Base-by-base conservation (phyloP, 2,888 invertebrate species). In the Anticlea derivata region DNA sequence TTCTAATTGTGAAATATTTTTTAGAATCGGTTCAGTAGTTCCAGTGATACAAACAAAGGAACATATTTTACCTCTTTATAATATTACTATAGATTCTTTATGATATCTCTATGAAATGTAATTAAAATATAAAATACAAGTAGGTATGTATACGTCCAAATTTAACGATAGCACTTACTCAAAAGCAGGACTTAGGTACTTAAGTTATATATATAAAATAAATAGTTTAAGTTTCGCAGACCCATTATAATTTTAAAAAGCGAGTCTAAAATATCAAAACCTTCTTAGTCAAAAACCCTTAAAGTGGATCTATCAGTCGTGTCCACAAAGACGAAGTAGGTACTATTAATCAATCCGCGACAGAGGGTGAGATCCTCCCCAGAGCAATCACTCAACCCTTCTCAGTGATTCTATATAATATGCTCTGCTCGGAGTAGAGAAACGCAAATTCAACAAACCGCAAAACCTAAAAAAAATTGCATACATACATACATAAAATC, bases 261-360 rank as follows among this genome's bases (percentile, higher is more conserved):
- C 29, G 20, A 5, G 27, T 6, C 17, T 31, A 46, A 38, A 30
- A 38, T 30, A 23, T 23, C 23, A 38, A 39, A 38, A 33, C 24
- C 24, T 26, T 39, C 20, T 33, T 7, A 26, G 26, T 31, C 8
- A 20, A 12, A 23, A 13, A 34, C 24, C 20, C 23, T 29, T 24
- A 24, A 22, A 27, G 26, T 22, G 11, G 24, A 31, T 26, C 31
- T 24, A 46, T 46, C 38, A 38, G 38, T 38, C 38, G 10, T 8
- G 12, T 24, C 34, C 4, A 23, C 20, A 40, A 44, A 34, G 34
- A 26, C 27, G 27, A n/a, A n/a, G n/a, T 12, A 46, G 29, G 6
- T n/a, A 34, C 47, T 47, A 51, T 46, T 22, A 41, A 41, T 41
- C 41, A 46, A 41, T 40, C 46, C 30, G 8, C 24, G 24, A 13